phyloP scores from a whole-genome alignment of 2,113 vertebrate species.

The Sinocyclocheilus anshuiensis region DNA sequence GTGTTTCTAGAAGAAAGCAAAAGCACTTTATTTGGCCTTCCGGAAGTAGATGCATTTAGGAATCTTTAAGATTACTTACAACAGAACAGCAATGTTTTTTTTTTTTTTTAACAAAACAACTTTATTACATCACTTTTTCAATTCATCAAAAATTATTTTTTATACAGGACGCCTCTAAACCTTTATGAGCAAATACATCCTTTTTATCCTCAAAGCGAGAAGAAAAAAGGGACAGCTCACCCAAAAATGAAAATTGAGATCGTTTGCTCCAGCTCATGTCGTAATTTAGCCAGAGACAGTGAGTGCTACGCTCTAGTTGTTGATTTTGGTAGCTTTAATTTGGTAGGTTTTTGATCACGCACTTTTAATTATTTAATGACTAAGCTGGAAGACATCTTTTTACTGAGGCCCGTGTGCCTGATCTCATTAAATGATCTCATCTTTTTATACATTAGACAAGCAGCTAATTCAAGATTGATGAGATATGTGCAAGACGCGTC shows the following conservation, averaged over 20 bases:
- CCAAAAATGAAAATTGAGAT: neutral
- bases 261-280: neutral
- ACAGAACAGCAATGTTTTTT: too few species aligned
- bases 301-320: neutral
- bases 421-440: slow-evolving; percentile 16
- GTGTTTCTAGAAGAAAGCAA: too few species aligned
- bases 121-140: too few species aligned
- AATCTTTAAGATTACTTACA: too few species aligned
- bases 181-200: slow-evolving; percentile 29
- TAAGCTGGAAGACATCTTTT: slow-evolving; percentile 1
- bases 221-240: neutral
- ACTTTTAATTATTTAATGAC: slow-evolving; percentile 30
- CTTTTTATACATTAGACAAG: neutral
- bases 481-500: neutral
- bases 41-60: too few species aligned
- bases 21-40: too few species aligned
- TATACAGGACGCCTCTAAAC: neutral
- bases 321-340: slow-evolving; percentile 10
- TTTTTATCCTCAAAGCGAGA: slow-evolving; percentile 16
- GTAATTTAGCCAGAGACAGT: neutral
- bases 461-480: slow-evolving; percentile 28
- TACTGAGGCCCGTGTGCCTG: neutral
- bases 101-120: too few species aligned
- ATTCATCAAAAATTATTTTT: too few species aligned
- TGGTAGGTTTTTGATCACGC: slow-evolving; percentile 16